phyloP scores from a whole-genome alignment of 2,113 vertebrate species.

The Petromus typicus region DNA sequence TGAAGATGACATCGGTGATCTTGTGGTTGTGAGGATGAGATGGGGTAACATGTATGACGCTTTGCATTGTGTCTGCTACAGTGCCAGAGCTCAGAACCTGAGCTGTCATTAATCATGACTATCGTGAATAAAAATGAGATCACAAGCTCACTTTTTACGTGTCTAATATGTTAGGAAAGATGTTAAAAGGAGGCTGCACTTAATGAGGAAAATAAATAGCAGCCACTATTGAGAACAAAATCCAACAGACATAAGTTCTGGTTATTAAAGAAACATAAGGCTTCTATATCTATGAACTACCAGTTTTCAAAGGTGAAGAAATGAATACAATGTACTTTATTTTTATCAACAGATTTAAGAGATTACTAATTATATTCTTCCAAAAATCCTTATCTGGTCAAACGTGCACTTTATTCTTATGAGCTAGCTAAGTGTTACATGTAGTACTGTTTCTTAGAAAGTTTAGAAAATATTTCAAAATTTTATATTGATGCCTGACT shows the following conservation, averaged over 20 bases:
- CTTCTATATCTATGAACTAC: neutral
- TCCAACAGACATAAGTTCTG: neutral
- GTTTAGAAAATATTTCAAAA: constrained; percentile 3
- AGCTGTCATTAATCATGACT: neutral
- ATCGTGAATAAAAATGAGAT: constrained; percentile 25
- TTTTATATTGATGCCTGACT: neutral
- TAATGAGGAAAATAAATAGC: constrained; percentile 14
- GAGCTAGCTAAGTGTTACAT: neutral
- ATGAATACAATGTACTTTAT: neutral
- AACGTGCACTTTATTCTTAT: neutral
- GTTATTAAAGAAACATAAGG: constrained; percentile 11
- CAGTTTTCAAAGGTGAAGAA: neutral
- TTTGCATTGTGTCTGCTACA: neutral
- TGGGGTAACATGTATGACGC: neutral
- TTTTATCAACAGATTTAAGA: constrained; percentile 19
- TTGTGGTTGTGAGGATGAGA: neutral
- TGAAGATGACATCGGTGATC: neutral
- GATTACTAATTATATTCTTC: neutral
- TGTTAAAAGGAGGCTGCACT: constrained; percentile 16
- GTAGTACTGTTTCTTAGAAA: neutral
- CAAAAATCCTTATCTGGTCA: neutral
- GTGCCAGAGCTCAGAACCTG: neutral
- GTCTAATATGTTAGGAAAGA: neutral
- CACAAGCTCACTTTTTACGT: neutral
- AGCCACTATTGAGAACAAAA: neutral